These are phyloP conservation scores for Hyalella azteca DNA, from an alignment of 2,888 invertebrate genomes.

Conservation along the genomic window DNA sequence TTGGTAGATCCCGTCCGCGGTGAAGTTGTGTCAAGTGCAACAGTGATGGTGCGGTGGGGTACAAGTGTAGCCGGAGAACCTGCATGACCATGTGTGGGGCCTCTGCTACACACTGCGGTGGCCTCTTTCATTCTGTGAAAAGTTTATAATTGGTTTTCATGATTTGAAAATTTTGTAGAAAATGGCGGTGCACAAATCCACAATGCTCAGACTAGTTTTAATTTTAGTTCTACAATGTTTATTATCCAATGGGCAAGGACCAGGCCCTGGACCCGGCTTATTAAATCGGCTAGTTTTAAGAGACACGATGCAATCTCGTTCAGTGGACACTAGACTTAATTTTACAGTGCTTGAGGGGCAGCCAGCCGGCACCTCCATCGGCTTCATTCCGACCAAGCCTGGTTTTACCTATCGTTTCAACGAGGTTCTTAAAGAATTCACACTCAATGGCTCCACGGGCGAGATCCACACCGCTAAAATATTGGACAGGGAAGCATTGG, in stretches of 20 bases:
- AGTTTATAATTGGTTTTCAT: slow-evolving; percentile 16
- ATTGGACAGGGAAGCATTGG: slow-evolving; percentile 83
- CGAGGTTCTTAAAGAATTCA: slow-evolving; percentile 86
- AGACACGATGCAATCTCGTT: slow-evolving; percentile 58
- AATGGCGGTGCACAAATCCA: slow-evolving; percentile 26
- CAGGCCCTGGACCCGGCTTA: slow-evolving; percentile 59
- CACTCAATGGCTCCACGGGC: slow-evolving; percentile 81
- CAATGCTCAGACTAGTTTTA: slow-evolving; percentile 58
- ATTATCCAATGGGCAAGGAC: slow-evolving; percentile 60
- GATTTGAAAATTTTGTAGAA: slow-evolving; percentile 3
- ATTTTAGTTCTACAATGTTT: slow-evolving; percentile 59
- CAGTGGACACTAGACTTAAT: slow-evolving; percentile 67
- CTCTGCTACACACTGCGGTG: slow-evolving; percentile 38
- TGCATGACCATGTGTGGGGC: slow-evolving; percentile 38
- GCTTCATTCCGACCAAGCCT: slow-evolving; percentile 82
- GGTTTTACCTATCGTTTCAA: slow-evolving; percentile 92
- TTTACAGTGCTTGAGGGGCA: slow-evolving; percentile 86
- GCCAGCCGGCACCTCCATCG: slow-evolving; percentile 82
- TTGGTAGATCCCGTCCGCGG: slow-evolving; percentile 32
- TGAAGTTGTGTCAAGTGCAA: slow-evolving; percentile 33
- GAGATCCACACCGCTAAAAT: slow-evolving; percentile 81
- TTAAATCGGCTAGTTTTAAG: slow-evolving; percentile 41
- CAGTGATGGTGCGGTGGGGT: slow-evolving; percentile 38
- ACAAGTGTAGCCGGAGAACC: slow-evolving; percentile 27
- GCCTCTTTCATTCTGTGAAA: slow-evolving; percentile 24